Base-by-base conservation (phyloP, 2,113 vertebrate genomes). In the Alosa alosa region DNA sequence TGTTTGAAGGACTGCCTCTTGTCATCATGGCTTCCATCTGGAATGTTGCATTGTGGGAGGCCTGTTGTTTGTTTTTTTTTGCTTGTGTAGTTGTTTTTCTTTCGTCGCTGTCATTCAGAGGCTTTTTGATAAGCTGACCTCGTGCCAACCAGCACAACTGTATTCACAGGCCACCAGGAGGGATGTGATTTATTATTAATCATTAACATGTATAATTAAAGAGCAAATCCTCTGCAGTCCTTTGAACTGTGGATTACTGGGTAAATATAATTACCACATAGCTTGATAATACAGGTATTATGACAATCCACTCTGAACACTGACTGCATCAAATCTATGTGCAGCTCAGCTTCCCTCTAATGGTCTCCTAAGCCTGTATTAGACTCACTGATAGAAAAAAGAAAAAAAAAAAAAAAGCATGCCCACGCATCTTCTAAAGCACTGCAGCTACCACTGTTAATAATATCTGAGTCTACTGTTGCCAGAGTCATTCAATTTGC, bases 401-500 rank as follows among this genome's bases (percentile, higher is more conserved):
- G 41, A 25, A 31, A 78, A 5, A 11, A 78, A 0, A 4, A 5
- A 41, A 36, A 1, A 5, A 44, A 44, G 41, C 41, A 44, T 44
- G 41, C 11, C 13, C 31, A 41, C 10, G 13, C 31, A 78, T 36
- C 13, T 17, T 39, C 72, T 39, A 15, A 41, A 36, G 25, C 64
- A 78, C 36, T 5, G 25, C 1, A 17, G 13, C 36, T 15, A 13
- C 72, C 31, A 2, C 4, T 36, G 3, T 15, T 41, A 17, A 78
- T 17, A 31, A 78, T 36, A 78, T 31, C 72, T 78, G 25, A 31
- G 25, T 13, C 72, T 41, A 13, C 31, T 13, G 31, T 78, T 78
- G 72, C 11, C 72, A 41, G 31, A 72, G 84, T 87, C 85, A 88
- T 88, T 91, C 85, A 83, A 89, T 88, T 84, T 82, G 86, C 88